Evolutionary conservation across 2,888 invertebrate genomes (phyloP), one percentile per base, ranked within the genome.

Genomic region (Cordylochernes scorpioides): DNA sequence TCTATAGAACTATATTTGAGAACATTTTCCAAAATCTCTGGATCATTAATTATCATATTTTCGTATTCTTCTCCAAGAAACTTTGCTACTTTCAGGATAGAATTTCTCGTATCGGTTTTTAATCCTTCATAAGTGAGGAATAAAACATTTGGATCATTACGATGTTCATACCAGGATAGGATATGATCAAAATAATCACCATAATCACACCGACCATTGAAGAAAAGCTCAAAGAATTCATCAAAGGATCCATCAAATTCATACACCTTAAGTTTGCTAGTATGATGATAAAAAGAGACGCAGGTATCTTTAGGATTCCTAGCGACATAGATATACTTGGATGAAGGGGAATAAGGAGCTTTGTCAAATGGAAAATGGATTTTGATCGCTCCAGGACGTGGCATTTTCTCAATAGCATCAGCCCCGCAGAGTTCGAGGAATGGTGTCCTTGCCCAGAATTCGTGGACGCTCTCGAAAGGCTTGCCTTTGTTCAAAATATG

Each of bases 291-390:
- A 32, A 48, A 54, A 2, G 55, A 55, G 3, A 57, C 53, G 4
- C 45, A 45, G 8, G 48, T 48, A 41, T 57, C 57, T 40, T 53
- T 53, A 1, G 53, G 53, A 35, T 57, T 55, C 27, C 56, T 47
- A 10, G 49, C 48, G 17, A 57, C 46, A 36, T 57, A 56, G 22
- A 56, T 47, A 15, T 34, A 36, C 19, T 31, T 31, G 13, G 37
- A 28, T 12, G 33, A 14, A 4, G 19, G 18, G 5, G 22, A 26
- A n/a, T 21, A 25, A 2, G 39, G 40, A 9, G 28, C 12, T 14
- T 38, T 17, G 8, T 31, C 15, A 17, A 41, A 35, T 3, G 45
- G 47, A 2, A 49, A 39, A 29, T 49, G 49, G 2, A 41, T 45
- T 30, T 38, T 34, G 30, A 39, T 25, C 8, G 27, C 19, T n/a